Conservation (phyloP, 2,113 vertebrate genomes). For the Aptenodytes patagonicus region DNA sequence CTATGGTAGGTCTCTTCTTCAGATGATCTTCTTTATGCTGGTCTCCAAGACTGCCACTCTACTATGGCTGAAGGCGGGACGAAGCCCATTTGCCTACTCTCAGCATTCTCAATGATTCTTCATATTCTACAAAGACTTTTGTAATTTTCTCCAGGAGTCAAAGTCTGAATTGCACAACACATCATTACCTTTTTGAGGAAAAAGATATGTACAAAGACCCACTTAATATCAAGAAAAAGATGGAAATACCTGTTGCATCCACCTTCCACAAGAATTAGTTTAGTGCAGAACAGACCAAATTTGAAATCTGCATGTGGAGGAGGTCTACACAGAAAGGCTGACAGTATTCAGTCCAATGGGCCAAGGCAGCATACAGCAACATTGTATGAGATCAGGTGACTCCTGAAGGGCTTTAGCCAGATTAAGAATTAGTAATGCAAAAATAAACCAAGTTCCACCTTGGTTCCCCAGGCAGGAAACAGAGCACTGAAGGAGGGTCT, state of each 20-base stretch:
- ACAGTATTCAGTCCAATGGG: background rate
- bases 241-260: background rate
- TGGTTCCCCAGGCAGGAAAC: background rate
- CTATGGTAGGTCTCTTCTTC: background rate
- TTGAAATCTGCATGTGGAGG: background rate
- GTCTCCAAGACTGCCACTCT: background rate
- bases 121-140: background rate
- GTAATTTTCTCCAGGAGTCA: background rate
- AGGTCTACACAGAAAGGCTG: background rate
- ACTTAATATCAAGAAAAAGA: background rate
- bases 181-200: background rate
- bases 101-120: background rate
- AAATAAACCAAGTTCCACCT: background rate
- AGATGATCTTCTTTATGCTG: background rate
- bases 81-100: background rate
- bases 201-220: background rate
- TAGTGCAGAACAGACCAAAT: slow-evolving; percentile 4
- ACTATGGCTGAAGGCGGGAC: background rate
- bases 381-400: background rate
- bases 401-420: background rate
- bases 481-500: background rate
- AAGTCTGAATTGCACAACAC: background rate
- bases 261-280: background rate
- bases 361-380: background rate
- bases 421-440: background rate